Base-by-base conservation (phyloP, 2,888 invertebrate genomes). In the Drosophila neutralis region DNA sequence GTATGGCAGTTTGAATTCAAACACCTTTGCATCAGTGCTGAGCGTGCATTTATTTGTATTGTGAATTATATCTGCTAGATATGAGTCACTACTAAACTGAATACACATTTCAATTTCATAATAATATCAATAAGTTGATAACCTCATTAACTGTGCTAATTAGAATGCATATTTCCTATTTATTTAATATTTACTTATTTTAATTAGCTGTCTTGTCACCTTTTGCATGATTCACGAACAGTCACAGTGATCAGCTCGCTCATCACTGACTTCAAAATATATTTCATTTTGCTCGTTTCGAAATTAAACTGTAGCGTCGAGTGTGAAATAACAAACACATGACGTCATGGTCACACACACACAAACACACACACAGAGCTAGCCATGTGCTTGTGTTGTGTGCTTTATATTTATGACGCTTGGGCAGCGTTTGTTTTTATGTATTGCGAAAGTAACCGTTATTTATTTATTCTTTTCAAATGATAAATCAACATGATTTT, bases 281-380 rank as follows among this genome's bases (percentile, higher is more conserved):
- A 42, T 58, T 66, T 69, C 57, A 67, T 58, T 71, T 45, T 59
- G 58, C 21, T 54, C 51, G 33, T 33, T 72, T 72, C 38, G 66
- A 75, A 76, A 76, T 69, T 60, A 52, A 72, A 76, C 73, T 70
- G 61, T 78, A 49, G 75, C 60, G 63, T 38, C 58, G 80, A 78
- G 78, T 70, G 82, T 80, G 77, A 87, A 24, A 87, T 84, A 84
- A 67, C 85, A 77, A 69, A 64, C 42, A 69, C 69, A 71, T 87
- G 85, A 85, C 85, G 85, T 85, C 85, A 85, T 80, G 82, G 64
- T n/a, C 52, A 64, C 48, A 54, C 11, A 61, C 57, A 65, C 48
- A 45, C 38, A 66, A 49, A 51, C 38, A 35, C 29, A 51, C 33
- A 52, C 31, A 33, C 45, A 66, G 45, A 8, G 45, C 49, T 27